These are phyloP conservation scores for Lithosia quadra DNA, from an alignment of 2,888 invertebrate species.

Conservation along the genomic window DNA sequence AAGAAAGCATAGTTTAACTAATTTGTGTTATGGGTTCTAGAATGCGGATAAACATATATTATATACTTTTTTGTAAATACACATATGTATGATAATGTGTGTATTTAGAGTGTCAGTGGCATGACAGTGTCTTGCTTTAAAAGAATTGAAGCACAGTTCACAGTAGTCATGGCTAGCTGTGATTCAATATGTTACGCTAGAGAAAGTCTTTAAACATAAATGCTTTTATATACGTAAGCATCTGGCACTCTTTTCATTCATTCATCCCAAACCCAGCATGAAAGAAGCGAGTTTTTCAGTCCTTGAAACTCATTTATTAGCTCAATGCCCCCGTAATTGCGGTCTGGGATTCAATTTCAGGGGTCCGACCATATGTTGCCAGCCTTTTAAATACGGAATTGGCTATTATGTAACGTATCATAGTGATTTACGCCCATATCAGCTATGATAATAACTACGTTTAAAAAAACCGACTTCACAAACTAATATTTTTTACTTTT, in stretches of 20 bases:
- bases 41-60: no score
- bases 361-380: conserved; percentile 40
- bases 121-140: no score
- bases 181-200: neutral
- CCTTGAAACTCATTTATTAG: conserved; percentile 35
- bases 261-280: conserved; percentile 18
- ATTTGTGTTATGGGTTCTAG: no score
- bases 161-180: no score
- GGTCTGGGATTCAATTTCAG: conserved; percentile 43
- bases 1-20: no score
- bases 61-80: no score
- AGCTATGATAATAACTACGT: no score
- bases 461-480: no score
- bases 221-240: neutral
- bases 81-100: no score
- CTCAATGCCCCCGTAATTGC: conserved; percentile 36
- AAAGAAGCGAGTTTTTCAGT: conserved; percentile 30
- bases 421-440: conserved; percentile 27
- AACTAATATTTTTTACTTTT: no score
- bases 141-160: no score
- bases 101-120: no score
- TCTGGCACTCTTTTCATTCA: neutral
- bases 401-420: conserved; percentile 22
- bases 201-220: neutral
- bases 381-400: conserved; percentile 37